Conservation (phyloP, 2,888 invertebrate species). For the Ochropacha duplaris region DNA sequence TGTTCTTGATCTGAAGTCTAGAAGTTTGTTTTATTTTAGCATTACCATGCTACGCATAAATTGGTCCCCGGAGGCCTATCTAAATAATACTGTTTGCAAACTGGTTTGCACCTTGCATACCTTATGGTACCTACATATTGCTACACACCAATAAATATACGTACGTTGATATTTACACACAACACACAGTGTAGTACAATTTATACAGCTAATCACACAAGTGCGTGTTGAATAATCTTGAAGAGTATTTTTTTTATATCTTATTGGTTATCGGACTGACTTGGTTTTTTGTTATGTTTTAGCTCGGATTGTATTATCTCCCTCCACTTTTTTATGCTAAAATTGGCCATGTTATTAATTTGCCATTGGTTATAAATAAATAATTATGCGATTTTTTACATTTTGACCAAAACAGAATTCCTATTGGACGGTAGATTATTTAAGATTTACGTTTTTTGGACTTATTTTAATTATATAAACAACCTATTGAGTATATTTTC, state of each 20-base stretch:
- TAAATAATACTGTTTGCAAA: constrained; percentile 33
- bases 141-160: background rate
- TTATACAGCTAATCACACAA: constrained; percentile 2
- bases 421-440: too few species aligned
- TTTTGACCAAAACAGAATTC: too few species aligned
- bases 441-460: too few species aligned
- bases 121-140: background rate
- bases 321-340: too few species aligned
- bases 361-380: too few species aligned
- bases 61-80: constrained; percentile 25
- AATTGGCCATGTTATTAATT: too few species aligned
- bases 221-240: background rate
- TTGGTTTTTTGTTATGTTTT: too few species aligned
- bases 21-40: constrained; percentile 26
- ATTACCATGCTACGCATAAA: constrained; percentile 32
- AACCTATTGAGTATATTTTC: too few species aligned
- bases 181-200: background rate
- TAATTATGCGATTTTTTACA: too few species aligned
- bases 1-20: background rate
- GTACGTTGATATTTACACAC: background rate
- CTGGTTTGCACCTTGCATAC: constrained; percentile 34
- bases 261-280: too few species aligned
- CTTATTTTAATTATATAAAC: too few species aligned
- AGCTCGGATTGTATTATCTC: too few species aligned
- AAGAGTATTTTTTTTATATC: background rate